Percentiles rank a stretch among this genome's conserved stretches.
Conservation (phyloP, 2,113 vertebrate genomes). For the Nyctibius bracteatus region DNA sequence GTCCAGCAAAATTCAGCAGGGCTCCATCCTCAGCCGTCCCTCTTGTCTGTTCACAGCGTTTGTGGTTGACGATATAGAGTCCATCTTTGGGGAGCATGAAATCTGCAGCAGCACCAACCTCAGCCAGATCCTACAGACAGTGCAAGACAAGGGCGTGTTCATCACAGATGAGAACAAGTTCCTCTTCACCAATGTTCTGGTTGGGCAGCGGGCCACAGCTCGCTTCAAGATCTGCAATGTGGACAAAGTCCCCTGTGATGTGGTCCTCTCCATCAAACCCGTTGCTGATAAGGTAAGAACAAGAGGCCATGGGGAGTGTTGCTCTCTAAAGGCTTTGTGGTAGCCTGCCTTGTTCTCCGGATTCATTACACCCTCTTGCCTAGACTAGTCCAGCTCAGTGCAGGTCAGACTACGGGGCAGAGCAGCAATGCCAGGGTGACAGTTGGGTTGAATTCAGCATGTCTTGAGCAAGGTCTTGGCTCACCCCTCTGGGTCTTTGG, state of each 20-base stretch:
- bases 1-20: background rate
- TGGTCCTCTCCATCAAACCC: conserved; percentile 74
- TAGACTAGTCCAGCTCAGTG: background rate
- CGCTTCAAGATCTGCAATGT: conserved; percentile 83
- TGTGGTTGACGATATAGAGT: conserved; percentile 66
- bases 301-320: background rate
- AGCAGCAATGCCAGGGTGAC: background rate
- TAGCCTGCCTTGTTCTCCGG: background rate
- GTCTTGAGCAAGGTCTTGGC: background rate
- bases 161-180: conserved; percentile 86
- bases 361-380: background rate
- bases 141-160: conserved; percentile 72
- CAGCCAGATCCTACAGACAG: conserved; percentile 63
- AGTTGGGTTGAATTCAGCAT: background rate
- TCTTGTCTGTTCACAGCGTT: conserved; percentile 42
- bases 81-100: conserved; percentile 87
- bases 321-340: background rate
- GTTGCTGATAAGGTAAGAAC: conserved; percentile 73
- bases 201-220: conserved; percentile 76
- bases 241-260: conserved; percentile 77
- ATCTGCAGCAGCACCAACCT: conserved; percentile 75
- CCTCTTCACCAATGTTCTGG: conserved; percentile 81
- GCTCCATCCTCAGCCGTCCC: conserved; percentile 38
- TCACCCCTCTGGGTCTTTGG: background rate
- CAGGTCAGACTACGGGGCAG: background rate